Evolutionary conservation across 2,797 vertebrate genomes (phyloP).

Genomic region (Anguilla anguilla): DNA sequence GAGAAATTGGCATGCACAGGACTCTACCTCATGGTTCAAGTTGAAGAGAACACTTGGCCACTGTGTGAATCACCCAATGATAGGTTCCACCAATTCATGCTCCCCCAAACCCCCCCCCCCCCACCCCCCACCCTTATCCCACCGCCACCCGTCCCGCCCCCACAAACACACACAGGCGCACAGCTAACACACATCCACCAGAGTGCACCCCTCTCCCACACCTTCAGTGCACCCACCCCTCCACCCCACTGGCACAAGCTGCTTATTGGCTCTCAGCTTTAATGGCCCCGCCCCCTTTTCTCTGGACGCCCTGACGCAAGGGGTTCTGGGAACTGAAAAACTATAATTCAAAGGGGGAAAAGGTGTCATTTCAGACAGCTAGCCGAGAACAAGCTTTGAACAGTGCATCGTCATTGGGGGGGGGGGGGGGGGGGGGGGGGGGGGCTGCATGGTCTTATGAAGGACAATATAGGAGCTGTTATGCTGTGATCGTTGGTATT

Average conservation of each 20-base stretch:
- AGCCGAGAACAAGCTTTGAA: conserved; percentile 32
- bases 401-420: conserved; percentile 3
- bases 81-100: neutral
- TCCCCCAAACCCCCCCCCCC: neutral
- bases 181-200: neutral
- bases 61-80: neutral
- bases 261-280: neutral
- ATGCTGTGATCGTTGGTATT: no score
- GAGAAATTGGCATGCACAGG: neutral
- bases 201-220: neutral
- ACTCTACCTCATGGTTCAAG: neutral
- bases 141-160: neutral
- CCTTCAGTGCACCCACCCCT: neutral
- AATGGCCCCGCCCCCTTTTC: neutral
- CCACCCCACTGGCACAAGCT: neutral
- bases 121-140: neutral
- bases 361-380: neutral
- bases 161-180: neutral
- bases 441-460: no score
- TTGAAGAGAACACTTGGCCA: neutral
- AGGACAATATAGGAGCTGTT: no score
- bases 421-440: no score
- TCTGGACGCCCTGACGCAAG: neutral
- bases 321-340: neutral
- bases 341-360: neutral